These are phyloP conservation scores for Beroe forskalii DNA, from an alignment of 37 sponge, comb jelly and placozoan species.

Conservation along the genomic window DNA sequence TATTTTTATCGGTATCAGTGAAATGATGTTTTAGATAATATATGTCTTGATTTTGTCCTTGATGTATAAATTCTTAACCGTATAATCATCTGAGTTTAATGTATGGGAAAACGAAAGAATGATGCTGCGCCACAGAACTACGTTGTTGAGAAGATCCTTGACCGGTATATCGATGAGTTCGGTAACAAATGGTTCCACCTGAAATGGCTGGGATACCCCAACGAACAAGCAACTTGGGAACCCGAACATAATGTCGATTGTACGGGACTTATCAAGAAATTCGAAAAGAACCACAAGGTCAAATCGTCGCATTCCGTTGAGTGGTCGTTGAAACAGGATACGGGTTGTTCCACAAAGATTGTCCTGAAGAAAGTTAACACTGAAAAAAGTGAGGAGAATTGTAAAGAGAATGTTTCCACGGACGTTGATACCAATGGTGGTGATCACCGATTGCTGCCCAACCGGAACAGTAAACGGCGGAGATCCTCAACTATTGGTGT, in stretches of 20 bases:
- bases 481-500: constrained; percentile 26
- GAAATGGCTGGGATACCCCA: constrained; percentile 81
- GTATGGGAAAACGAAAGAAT: constrained; percentile 60
- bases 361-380: constrained; percentile 32
- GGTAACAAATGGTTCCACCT: constrained; percentile 71
- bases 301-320: background rate
- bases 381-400: background rate
- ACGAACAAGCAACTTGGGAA: constrained; percentile 87
- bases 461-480: constrained; percentile 22
- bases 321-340: constrained; percentile 41
- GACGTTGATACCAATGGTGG: background rate
- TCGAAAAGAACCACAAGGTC: constrained; percentile 65
- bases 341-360: constrained; percentile 49
- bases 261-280: constrained; percentile 73
- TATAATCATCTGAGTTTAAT: constrained; percentile 3
- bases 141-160: constrained; percentile 37
- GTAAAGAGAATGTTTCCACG: background rate
- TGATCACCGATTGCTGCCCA: background rate
- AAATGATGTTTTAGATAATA: too few species aligned
- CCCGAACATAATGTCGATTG: constrained; percentile 79
- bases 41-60: too few species aligned
- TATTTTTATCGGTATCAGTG: too few species aligned
- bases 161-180: constrained; percentile 41
- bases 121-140: constrained; percentile 26
- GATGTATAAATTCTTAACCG: too few species aligned